Evolutionary conservation across 2,113 vertebrate species (phyloP).

Genomic region (Galeopterus variegatus): DNA sequence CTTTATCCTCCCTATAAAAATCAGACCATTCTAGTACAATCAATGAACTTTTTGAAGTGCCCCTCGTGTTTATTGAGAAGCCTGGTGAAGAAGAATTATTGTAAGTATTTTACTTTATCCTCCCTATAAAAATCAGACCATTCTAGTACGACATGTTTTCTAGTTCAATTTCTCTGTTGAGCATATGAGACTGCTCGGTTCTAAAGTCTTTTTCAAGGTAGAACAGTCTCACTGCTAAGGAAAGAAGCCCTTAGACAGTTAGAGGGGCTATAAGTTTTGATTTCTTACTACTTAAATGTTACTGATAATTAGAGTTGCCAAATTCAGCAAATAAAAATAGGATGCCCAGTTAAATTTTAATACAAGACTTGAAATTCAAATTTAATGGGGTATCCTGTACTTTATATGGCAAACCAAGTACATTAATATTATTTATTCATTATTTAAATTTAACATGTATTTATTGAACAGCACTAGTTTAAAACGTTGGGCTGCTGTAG

Average conservation of each 20-base stretch:
- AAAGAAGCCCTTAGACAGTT: background rate
- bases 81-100: background rate
- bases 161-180: background rate
- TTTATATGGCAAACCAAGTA: slow-evolving; percentile 15
- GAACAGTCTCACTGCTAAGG: background rate
- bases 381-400: background rate
- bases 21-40: too few relatives aligned
- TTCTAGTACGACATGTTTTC: background rate
- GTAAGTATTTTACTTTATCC: background rate
- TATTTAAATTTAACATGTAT: slow-evolving; percentile 17
- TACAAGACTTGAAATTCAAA: slow-evolving; percentile 35
- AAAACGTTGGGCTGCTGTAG: background rate
- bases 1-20: slow-evolving; percentile 33
- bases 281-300: slow-evolving; percentile 33
- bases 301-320: background rate
- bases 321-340: slow-evolving; percentile 39
- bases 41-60: too few relatives aligned
- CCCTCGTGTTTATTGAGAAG: too few relatives aligned
- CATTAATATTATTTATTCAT: background rate
- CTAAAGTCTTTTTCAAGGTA: slow-evolving; percentile 22
- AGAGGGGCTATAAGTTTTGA: background rate
- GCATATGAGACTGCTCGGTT: background rate
- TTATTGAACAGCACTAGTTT: slow-evolving; percentile 5
- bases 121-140: background rate
- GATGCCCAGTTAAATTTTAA: slow-evolving; percentile 16